Evolutionary conservation across 2,113 vertebrate genomes (phyloP), one percentile per base, ranked within the genome.

Genomic region (Athene cunicularia): DNA sequence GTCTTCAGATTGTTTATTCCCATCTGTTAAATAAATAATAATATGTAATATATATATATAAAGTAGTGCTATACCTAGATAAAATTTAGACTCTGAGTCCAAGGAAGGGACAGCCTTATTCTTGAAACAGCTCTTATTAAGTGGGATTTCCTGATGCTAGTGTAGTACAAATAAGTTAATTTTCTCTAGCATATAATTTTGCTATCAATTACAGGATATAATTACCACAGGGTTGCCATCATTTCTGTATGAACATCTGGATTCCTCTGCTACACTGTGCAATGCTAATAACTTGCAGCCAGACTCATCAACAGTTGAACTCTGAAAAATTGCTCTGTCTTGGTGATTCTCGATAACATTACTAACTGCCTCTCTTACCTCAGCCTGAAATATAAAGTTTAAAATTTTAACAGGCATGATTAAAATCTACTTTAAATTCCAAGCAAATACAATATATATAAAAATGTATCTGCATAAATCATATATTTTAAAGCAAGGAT

Each of bases 151-250:
- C 79, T 53, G 49, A 59, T n/a, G 39, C 3, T 32, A 71, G 5
- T 1, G 0, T 17, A 20, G 11, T 50, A 77, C 37, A 80, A 92
- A 72, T 58, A 58, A 93, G 19, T n/a, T 72, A 55, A 71, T 88
- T 70, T 92, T 49, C 56, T 75, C 47, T 67, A 74, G 16, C 13
- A 39, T 68, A 11, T 64, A 72, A 66, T 84, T 73, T 80, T 96
- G 39, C 14, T 81, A 47, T 60, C 47, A 79, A 2, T 72, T 77
- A 70, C 19, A 64, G 33, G n/a, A 58, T 23, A 18, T 84, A 71
- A 79, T 97, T 97, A 98, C 97, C 97, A 98, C 56, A 28, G 95
- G 58, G 64, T 45, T 97, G 12, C 87, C 73, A 71, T 94, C 47
- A 50, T 94, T 97, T 88, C 91, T 95, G 2, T 72, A 64, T 80